phyloP scores from a whole-genome alignment of 2,888 invertebrate genomes.

The Amphiduros pacificus region DNA sequence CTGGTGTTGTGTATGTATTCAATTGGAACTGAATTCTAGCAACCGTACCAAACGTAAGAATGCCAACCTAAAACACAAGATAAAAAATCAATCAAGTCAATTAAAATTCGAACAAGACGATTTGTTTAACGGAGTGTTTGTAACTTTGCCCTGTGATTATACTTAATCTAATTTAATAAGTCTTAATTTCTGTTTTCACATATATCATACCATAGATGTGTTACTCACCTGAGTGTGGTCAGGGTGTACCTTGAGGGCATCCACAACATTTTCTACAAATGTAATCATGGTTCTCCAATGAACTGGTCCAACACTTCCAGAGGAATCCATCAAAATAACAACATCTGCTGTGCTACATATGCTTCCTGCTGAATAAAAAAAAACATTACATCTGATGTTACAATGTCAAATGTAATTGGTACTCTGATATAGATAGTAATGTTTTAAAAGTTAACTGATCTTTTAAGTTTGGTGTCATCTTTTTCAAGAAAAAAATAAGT shows the following conservation, averaged over 20 bases:
- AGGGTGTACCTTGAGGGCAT: not conserved
- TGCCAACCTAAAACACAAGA: not conserved
- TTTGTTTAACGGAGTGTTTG: too few species aligned
- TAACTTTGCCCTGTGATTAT: too few species aligned
- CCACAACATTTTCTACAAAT: conserved; percentile 2
- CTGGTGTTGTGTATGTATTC: conserved; percentile 11
- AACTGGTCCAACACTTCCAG: not conserved
- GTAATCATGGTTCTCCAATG: conserved; percentile 1
- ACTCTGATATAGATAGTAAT: too few species aligned
- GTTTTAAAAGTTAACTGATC: not conserved
- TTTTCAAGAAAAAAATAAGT: too few species aligned
- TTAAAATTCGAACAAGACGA: too few species aligned
- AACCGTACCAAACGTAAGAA: conserved; percentile 10
- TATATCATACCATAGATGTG: not conserved
- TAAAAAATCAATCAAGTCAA: too few species aligned
- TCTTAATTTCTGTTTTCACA: not conserved
- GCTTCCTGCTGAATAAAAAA: too few species aligned
- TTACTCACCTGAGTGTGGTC: conserved; percentile 5
- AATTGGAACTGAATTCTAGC: conserved; percentile 17
- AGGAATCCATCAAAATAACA: conserved; percentile 8
- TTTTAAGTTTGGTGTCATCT: too few species aligned
- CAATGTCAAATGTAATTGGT: too few species aligned
- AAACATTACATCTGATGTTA: too few species aligned
- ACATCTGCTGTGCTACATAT: too few species aligned
- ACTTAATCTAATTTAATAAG: too few species aligned